These are phyloP conservation scores for Pachypeltis micranthus DNA, from an alignment of 1,140 invertebrate genomes.

Conservation along the genomic window DNA sequence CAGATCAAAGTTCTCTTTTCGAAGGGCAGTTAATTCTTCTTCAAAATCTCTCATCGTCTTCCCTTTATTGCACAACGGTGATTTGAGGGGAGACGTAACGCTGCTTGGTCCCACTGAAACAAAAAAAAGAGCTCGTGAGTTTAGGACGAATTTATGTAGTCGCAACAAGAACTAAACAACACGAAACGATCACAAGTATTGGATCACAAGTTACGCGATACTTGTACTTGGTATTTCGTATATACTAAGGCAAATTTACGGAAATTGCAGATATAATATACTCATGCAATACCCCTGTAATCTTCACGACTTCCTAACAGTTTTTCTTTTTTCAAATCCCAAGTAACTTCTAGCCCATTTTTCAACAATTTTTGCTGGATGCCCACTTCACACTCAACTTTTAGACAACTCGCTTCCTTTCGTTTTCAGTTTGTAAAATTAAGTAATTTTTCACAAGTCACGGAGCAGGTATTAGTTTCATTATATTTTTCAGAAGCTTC, in stretches of 20 bases:
- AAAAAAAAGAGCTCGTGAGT: background rate
- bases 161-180: background rate
- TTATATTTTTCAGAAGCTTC: too few species aligned
- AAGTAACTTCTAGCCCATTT: too few species aligned
- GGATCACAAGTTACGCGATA: background rate
- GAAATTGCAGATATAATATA: background rate
- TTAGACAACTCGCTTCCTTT: too few species aligned
- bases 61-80: constrained; percentile 6
- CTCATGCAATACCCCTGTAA: background rate
- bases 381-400: too few species aligned
- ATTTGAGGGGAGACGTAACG: constrained; percentile 1
- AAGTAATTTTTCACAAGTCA: too few species aligned
- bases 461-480: too few species aligned
- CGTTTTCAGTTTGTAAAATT: too few species aligned
- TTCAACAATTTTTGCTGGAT: too few species aligned
- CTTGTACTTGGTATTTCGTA: background rate
- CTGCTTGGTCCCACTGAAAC: background rate
- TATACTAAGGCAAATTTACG: background rate
- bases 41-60: constrained; percentile 79
- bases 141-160: background rate
- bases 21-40: constrained; percentile 64
- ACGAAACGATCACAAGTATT: background rate
- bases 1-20: constrained; percentile 85
- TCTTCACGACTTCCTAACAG: too few species aligned
- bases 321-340: too few species aligned